Base-by-base conservation (phyloP, 2,113 vertebrate genomes). In the Tragelaphus strepsiceros region DNA sequence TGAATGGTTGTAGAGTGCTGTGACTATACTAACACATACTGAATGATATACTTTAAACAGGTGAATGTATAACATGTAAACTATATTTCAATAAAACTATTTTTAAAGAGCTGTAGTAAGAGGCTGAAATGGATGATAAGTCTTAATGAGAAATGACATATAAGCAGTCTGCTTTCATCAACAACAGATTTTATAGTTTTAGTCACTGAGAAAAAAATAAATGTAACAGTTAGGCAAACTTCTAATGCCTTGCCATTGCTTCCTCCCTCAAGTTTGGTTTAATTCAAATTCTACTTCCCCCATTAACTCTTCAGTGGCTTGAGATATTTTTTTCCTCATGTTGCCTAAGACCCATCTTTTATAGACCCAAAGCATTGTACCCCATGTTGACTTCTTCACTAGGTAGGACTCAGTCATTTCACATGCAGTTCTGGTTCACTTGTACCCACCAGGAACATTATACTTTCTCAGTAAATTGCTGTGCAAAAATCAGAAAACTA, bases 381-480 rank as follows among this genome's bases (percentile, higher is more conserved):
- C 51, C 9, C 7, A 17, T 2, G 16, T 3, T 26, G 11, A 64
- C 4, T 2, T 22, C 9, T 24, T n/a, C 10, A 5, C 4, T 16
- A 43, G 51, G 49, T 28, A 6, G 78, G n/a, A 49, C 16, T 62
- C 30, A 7, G n/a, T 85, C 16, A 39, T 1, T 13, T 35, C 28
- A 17, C 6, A 1, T 3, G 1, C 7, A 59, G 17, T 32, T 84
- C 56, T 51, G 4, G 86, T 39, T 39, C 53, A 71, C 13, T n/a
- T 80, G 0, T 9, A 24, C 51, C 7, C 35, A 56, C 16, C 15
- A 43, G 43, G 56, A 90, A 19, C 61, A 43, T 6, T 28, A 24
- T 12, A 83, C 21, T 6, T 80, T 49, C 17, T 53, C 21, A 53
- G 46, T 14, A 56, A n/a, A 84, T 8, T 1, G 0, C 12, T 46